Evolutionary conservation across 2,888 invertebrate species (phyloP), one percentile per base, ranked within the genome.

Genomic region (Dugesia japonica): DNA sequence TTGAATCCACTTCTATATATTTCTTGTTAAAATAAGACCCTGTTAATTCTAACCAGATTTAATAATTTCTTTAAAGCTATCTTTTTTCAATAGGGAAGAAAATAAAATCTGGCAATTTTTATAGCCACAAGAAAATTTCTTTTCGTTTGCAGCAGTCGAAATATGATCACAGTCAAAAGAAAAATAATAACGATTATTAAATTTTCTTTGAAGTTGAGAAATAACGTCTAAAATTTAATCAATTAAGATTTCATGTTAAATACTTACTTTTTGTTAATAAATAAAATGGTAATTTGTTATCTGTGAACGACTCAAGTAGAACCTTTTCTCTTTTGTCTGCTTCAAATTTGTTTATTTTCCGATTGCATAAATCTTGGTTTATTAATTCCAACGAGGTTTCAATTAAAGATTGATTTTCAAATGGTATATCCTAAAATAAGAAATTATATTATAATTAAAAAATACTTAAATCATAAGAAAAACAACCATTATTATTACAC

Each of bases 111-210:
- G 56, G 23, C n/a, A 56, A 23, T 56, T 56, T 56, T 56, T 56
- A 56, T 56, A 56, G n/a, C 56, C 56, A 23, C 56, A 56, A n/a
- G 56, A 56, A 56, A 56, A 56, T 56, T 56, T 56, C n/a, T 56
- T 56, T n/a, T 56, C 56, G 17, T 56, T 56, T 4, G 17, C 17
- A 9, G 56, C 56, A n/a, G 56, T 56, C 4, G 56, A 56, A 13
- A 56, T 23, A n/a, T 56, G 56, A 56, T 56, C 56, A 23, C 56
- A 56, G 17, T 56, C 17, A 9, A n/a, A n/a, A n/a, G 56, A 56
- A 23, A 56, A 56, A 23, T 20, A 56, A 56, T 56, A 56, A 7
- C 13, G 31, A 31, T 31, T 31, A 7, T 4, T 31, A 31, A 31
- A 31, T 13, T 31, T 31, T 4, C 7, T 31, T 31, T 31, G 4